Base-by-base conservation (phyloP, 1,140 invertebrate species). In the Holotrichia oblita region DNA sequence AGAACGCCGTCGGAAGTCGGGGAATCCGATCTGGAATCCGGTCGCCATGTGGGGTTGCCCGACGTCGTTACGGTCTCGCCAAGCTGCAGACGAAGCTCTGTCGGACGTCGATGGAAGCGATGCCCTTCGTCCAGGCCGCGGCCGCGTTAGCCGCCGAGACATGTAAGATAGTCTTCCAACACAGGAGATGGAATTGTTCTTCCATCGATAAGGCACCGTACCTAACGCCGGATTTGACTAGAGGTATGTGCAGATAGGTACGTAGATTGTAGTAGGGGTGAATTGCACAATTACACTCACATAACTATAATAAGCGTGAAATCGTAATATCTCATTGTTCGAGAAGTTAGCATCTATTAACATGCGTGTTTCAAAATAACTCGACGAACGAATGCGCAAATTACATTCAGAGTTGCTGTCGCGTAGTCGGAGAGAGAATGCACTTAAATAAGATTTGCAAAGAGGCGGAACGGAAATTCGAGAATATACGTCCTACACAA, bases 131-230 rank as follows among this genome's bases (percentile, higher is more conserved):
- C 64, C 91, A 91, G 14, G 89, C 90, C 59, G 94, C 95, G 0
- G 93, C 94, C 3, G 88, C 88, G 20, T 87, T 93, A 72, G 90
- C 94, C 0, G 89, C 92, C 17, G 87, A 90, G 73, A 91, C 93
- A 14, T 97, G 95, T 85, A 92, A 94, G 84, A 89, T 89, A 76
- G 89, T 93, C 0, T 94, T 96, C 84, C 87, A 89, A 8, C 89
- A 93, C 81, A 89, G 94, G 73, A 88, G 94, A 73, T 97, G 95
- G 95, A 96, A 97, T 86, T 97, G 95, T 86, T 95, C 94, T 69
- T 93, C 93, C 61, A 90, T 96, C 73, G 89, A 91, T 12, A 87
- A 89, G 7, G 94, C 93, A 0, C 95, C 95, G 0, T 89, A 89
- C 81, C 91, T 92, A 77, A 90, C 92, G 0, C 91, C 93, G 27